These are phyloP conservation scores for Paramormyrops hopkinsi DNA, from an alignment of 2,797 vertebrate species.

Conservation along the genomic window DNA sequence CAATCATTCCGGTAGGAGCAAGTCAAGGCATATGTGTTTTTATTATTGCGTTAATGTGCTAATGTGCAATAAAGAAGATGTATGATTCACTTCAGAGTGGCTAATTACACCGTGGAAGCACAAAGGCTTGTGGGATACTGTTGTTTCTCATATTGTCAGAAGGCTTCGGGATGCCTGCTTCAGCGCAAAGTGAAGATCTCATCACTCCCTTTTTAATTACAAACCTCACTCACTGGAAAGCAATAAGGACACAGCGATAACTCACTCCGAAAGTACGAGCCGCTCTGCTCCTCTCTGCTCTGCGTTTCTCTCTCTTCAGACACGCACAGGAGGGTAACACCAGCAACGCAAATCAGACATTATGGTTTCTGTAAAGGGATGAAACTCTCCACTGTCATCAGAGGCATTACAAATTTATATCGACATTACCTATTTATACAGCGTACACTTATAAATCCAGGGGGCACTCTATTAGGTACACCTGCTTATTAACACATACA, in stretches of 20 bases:
- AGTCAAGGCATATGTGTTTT: constrained; percentile 11
- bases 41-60: constrained; percentile 22
- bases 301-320: background rate
- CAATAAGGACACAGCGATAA: constrained; percentile 18
- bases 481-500: background rate
- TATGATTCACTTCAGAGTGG: background rate
- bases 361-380: background rate
- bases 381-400: background rate
- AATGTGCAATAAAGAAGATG: constrained; percentile 24
- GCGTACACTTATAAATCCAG: background rate
- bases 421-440: background rate
- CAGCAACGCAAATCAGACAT: background rate
- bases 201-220: constrained; percentile 23
- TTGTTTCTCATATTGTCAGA: constrained; percentile 20
- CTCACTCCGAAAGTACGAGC: background rate
- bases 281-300: background rate
- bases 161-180: constrained; percentile 2
- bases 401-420: background rate
- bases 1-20: background rate
- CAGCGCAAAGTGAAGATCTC: constrained; percentile 9
- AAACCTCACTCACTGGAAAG: constrained; percentile 11
- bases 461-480: background rate
- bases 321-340: background rate
- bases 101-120: constrained; percentile 14
- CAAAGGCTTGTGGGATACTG: constrained; percentile 8